A percentile compares a stretch with the other conserved stretches of the same genome.
phyloP scores from a whole-genome alignment of 2,113 vertebrate genomes.

The Peromyscus maniculatus region DNA sequence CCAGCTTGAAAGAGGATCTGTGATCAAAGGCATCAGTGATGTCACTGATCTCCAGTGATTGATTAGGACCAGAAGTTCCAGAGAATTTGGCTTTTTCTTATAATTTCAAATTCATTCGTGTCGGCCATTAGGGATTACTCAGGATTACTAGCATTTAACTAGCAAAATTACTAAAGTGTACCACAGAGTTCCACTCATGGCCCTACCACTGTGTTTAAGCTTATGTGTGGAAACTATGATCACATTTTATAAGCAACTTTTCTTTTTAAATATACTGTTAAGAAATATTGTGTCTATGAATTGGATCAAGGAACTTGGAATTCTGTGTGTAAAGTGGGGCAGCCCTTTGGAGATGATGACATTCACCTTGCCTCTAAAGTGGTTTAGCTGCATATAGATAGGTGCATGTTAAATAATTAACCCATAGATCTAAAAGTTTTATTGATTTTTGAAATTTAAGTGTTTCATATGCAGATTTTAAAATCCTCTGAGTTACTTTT shows the following conservation, averaged over 20 bases:
- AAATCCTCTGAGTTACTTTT: slow-evolving; percentile 75
- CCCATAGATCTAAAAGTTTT: slow-evolving; percentile 24
- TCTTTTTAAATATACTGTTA: background rate
- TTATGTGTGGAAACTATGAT: background rate
- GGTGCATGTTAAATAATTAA: background rate
- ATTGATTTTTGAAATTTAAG: slow-evolving; percentile 51
- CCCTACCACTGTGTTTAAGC: slow-evolving; percentile 31
- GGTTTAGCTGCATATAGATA: background rate
- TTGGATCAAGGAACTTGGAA: slow-evolving; percentile 34
- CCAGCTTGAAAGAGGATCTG: slow-evolving; percentile 92
- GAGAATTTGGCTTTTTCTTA: slow-evolving; percentile 85
- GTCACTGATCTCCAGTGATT: slow-evolving; percentile 96
- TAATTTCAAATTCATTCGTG: slow-evolving; percentile 85
- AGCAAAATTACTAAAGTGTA: slow-evolving; percentile 36
- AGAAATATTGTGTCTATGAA: background rate
- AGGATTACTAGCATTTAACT: slow-evolving; percentile 52
- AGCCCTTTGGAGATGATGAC: background rate
- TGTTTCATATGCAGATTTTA: slow-evolving; percentile 27
- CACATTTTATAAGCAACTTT: slow-evolving; percentile 26
- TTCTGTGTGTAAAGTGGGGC: background rate
- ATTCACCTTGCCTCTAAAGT: slow-evolving; percentile 28
- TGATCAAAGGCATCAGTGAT: slow-evolving; percentile 95
- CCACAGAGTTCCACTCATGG: background rate
- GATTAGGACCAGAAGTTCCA: slow-evolving; percentile 95
- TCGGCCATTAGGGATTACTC: slow-evolving; percentile 66